These are phyloP conservation scores for Cabera pusaria DNA, from an alignment of 2,888 invertebrate species.

Conservation along the genomic window DNA sequence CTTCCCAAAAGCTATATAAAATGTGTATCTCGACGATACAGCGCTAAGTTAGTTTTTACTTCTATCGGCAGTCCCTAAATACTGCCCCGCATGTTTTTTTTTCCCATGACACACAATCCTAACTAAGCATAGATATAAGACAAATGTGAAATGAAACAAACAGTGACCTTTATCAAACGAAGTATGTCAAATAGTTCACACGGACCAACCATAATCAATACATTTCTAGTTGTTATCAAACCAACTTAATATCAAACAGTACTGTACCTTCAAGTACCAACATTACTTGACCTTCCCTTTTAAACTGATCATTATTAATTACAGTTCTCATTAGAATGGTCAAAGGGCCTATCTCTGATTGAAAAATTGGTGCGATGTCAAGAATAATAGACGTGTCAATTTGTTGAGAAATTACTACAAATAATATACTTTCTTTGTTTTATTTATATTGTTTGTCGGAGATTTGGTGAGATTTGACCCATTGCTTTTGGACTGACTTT, in stretches of 20 bases:
- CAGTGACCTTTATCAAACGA: too few species aligned
- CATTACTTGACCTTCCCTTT: constrained; percentile 9
- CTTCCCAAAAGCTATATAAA: too few species aligned
- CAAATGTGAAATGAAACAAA: too few species aligned
- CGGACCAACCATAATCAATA: constrained; percentile 4
- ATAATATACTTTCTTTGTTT: constrained; percentile 11
- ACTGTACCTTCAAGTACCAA: constrained; percentile 13
- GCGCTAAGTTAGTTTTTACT: too few species aligned
- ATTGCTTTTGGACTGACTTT: too few species aligned
- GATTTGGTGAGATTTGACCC: too few species aligned
- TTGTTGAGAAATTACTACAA: constrained; percentile 17
- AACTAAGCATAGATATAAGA: too few species aligned
- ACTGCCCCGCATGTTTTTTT: too few species aligned
- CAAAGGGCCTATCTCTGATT: constrained; percentile 19
- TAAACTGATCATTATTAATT: constrained; percentile 7
- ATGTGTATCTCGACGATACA: too few species aligned
- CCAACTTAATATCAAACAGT: constrained; percentile 17
- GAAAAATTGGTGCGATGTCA: constrained; percentile 23
- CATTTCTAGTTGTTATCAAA: constrained; percentile 15
- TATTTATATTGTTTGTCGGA: constrained; percentile 2
- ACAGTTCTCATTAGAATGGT: constrained; percentile 17
- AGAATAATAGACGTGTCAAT: constrained; percentile 32
- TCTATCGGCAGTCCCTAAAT: too few species aligned
- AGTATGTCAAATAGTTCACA: constrained; percentile 8
- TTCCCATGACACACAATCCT: too few species aligned